Evolutionary conservation across 2,113 vertebrate species (phyloP).

Genomic region (Pelecanus crispus): DNA sequence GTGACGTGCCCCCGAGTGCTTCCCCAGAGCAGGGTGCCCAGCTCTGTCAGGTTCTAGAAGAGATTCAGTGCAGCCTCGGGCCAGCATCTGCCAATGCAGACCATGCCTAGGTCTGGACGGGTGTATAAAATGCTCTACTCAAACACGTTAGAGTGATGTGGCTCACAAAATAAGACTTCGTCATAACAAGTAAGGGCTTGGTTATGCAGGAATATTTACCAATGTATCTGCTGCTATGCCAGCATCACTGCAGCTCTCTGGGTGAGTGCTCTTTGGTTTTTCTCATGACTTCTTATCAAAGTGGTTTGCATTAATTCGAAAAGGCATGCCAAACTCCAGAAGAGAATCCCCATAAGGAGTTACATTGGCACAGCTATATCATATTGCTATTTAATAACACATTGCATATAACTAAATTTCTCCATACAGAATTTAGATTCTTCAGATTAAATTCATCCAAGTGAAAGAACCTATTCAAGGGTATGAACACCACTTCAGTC

Average conservation of each 20-base stretch:
- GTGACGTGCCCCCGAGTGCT: neutral
- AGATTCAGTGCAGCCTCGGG: neutral
- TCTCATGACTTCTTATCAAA: neutral
- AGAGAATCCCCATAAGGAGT: neutral
- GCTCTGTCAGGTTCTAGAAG: neutral
- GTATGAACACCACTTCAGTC: neutral
- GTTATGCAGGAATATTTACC: neutral
- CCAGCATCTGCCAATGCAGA: neutral
- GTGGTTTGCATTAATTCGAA: neutral
- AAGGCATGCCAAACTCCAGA: neutral
- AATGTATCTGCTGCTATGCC: neutral
- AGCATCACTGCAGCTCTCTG: neutral
- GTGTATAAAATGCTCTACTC: neutral
- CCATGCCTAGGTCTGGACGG: fast-evolving
- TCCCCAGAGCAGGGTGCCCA: neutral
- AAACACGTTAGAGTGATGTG: neutral
- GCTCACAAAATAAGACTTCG: neutral
- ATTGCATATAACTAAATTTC: neutral
- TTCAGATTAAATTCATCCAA: neutral
- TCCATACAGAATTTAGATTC: neutral
- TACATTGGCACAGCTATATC: neutral
- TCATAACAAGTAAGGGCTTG: neutral
- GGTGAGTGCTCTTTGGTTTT: neutral
- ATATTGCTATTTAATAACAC: neutral
- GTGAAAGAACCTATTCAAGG: neutral